phyloP scores from a whole-genome alignment of 2,888 invertebrate species.

The Eristalis arbustorum region DNA sequence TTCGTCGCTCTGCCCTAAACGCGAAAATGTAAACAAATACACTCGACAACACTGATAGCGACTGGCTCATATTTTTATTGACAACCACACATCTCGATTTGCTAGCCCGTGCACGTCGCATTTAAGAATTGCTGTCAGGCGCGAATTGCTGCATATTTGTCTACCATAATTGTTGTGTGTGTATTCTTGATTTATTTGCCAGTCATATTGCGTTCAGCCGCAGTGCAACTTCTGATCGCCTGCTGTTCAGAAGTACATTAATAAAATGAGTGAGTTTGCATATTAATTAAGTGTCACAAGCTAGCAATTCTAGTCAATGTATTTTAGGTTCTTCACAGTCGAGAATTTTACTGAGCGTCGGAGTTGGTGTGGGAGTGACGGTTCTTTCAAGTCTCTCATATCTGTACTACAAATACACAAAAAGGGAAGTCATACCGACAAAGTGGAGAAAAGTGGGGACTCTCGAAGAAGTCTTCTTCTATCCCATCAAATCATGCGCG shows the following conservation, averaged over 20 bases:
- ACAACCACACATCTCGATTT: neutral
- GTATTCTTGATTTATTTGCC: neutral
- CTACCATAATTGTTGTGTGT: neutral
- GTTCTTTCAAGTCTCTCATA: constrained; percentile 73
- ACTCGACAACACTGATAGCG: neutral
- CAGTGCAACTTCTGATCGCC: too few relatives aligned
- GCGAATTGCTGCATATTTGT: neutral
- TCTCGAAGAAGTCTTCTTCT: constrained; percentile 74
- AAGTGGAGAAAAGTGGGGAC: constrained; percentile 77
- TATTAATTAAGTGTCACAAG: neutral
- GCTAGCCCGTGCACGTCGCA: neutral
- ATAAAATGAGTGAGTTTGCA: neutral
- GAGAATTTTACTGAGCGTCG: constrained; percentile 58
- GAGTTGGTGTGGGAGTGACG: constrained; percentile 72
- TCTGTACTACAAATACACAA: constrained; percentile 72
- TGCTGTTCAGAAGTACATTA: too few relatives aligned
- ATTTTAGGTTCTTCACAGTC: constrained; percentile 13
- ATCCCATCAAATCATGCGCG: constrained; percentile 77
- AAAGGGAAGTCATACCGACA: constrained; percentile 75
- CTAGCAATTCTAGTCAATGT: neutral
- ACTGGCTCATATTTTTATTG: neutral
- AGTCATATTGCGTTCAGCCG: neutral
- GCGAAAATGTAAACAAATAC: neutral
- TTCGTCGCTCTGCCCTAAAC: too few relatives aligned
- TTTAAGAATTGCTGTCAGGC: neutral